Evolutionary conservation across 1,140 invertebrate genomes (phyloP).

Genomic region (Meloidogyne chitwoodi): DNA sequence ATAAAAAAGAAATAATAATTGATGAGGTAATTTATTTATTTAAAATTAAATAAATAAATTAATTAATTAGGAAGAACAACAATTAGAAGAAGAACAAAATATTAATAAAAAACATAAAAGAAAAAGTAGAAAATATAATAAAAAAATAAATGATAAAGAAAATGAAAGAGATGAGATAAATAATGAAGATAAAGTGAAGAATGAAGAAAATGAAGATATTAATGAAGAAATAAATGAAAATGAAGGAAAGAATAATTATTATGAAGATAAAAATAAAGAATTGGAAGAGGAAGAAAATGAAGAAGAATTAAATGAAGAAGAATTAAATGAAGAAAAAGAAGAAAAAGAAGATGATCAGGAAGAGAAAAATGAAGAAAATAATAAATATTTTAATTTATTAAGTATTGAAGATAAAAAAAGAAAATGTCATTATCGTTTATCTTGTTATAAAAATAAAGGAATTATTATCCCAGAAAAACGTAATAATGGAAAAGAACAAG

Average conservation of each 20-base stretch:
- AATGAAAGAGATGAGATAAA: neutral
- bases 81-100: neutral
- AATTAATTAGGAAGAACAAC: neutral
- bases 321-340: neutral
- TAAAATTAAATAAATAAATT: neutral
- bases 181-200: neutral
- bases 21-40: neutral
- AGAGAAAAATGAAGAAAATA: neutral
- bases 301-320: neutral
- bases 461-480: neutral
- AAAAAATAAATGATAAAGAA: neutral
- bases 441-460: conserved; percentile 7
- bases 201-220: neutral
- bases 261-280: neutral
- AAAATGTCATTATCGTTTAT: conserved; percentile 12
- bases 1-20: neutral
- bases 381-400: neutral
- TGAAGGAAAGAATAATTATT: too few species aligned
- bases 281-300: neutral
- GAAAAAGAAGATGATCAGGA: neutral
- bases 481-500: neutral
- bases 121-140: neutral
- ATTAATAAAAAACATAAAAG: neutral
- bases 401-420: conserved; percentile 4
- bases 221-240: too few species aligned